Evolutionary conservation across 2,113 vertebrate genomes (phyloP).

Genomic region (Thomomys bottae): DNA sequence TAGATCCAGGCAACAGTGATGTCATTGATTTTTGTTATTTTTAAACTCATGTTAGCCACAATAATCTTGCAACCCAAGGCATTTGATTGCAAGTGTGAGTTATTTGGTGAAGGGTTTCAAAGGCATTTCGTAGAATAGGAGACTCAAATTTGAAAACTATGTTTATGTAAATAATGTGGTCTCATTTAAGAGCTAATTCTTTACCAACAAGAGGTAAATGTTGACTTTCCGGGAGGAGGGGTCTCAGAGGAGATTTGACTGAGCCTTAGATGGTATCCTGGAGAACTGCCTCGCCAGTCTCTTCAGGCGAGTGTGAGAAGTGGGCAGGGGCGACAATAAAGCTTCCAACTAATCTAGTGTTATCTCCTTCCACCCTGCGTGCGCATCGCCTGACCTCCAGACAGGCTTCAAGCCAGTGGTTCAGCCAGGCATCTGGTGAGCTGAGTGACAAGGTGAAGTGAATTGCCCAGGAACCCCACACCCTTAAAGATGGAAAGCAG

Average conservation of each 20-base stretch:
- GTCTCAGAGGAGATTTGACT: background rate
- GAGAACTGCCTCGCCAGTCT: background rate
- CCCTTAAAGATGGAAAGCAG: background rate
- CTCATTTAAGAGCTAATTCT: constrained; percentile 18
- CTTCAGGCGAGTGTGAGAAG: background rate
- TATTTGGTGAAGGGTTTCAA: constrained; percentile 38
- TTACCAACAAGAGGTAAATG: constrained; percentile 36
- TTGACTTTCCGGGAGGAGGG: background rate
- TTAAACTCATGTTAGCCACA: constrained; percentile 53
- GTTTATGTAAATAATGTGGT: constrained; percentile 39
- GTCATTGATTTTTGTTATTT: constrained; percentile 63
- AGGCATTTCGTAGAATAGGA: constrained; percentile 49
- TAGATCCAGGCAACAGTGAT: constrained; percentile 27
- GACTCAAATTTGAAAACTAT: constrained; percentile 42
- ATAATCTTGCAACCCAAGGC: constrained; percentile 48
- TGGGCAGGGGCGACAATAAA: background rate
- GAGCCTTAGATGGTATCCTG: background rate
- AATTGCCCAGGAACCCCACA: background rate
- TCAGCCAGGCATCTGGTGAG: background rate
- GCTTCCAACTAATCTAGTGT: background rate
- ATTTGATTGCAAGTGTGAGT: constrained; percentile 43
- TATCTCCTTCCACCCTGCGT: background rate
- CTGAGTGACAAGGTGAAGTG: background rate
- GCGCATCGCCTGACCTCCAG: background rate
- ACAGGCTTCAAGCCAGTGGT: background rate